Base-by-base conservation (phyloP, 2,888 invertebrate species). In the Brachypalpus laphriformis region DNA sequence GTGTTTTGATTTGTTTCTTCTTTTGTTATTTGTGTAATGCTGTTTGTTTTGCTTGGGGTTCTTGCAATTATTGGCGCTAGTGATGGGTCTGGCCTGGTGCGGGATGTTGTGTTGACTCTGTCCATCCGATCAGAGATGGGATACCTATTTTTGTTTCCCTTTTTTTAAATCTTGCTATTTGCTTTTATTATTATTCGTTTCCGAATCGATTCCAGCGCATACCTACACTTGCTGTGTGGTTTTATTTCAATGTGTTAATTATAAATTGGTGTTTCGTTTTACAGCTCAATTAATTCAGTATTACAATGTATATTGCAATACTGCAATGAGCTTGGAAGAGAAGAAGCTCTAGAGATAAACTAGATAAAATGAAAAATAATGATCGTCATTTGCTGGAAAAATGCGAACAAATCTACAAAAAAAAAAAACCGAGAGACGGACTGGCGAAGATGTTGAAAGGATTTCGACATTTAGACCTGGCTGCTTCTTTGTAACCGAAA, bases 51-150 rank as follows among this genome's bases (percentile, higher is more conserved):
- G 63, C 51, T 76, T 25, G 25, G 25, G 2, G 5, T 74, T 68
- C 59, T 54, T 75, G 80, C 74, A 75, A 85, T 85, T 85, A 80
- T 80, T 63, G 85, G 82, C 82, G 82, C 82, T 82, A 72, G 71
- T 72, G 71, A 78, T 61, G 78, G 51, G 77, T 77, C 22, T 63
- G 80, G 49, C 65, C 61, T 81, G 47, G 56, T 75, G n/a, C n/a
- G n/a, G n/a, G n/a, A n/a, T n/a, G n/a, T n/a, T n/a, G n/a, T n/a
- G n/a, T n/a, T n/a, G n/a, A n/a, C n/a, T n/a, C n/a, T n/a, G 25
- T 56, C 45, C 37, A 54, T 37, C 6, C 14, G 47, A 45, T 63
- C 25, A 16, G 42, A 37, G 9, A 18, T 11, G 47, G 18, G 31
- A 28, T n/a, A 9, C 2, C 6, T n/a, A 2, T 28, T 18, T 25